Percentiles rank a stretch among this genome's conserved stretches.
phyloP scores from a whole-genome alignment of 2,888 invertebrate genomes.

The Hypena proboscidalis region DNA sequence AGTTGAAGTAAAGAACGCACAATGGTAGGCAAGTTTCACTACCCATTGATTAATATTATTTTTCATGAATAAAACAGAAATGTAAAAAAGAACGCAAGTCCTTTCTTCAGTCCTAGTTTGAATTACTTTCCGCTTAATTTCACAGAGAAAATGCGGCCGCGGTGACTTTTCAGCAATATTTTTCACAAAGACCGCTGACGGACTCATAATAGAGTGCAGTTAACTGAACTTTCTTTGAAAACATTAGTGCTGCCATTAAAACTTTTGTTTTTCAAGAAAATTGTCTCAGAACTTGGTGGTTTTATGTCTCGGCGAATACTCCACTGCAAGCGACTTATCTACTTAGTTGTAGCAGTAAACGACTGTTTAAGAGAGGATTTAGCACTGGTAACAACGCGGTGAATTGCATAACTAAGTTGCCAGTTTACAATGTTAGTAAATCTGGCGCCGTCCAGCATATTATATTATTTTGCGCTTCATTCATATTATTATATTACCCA shows the following conservation, averaged over 20 bases:
- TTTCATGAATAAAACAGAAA: no score
- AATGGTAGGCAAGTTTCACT: no score
- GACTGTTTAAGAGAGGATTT: constrained; percentile 32
- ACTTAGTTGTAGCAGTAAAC: constrained; percentile 25
- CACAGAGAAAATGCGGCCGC: neutral
- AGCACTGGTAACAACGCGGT: constrained; percentile 17
- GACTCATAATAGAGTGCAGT: constrained; percentile 28
- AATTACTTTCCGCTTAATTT: constrained; percentile 3
- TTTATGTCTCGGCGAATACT: constrained; percentile 24
- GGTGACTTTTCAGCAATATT: constrained; percentile 5
- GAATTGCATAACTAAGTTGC: constrained; percentile 31
- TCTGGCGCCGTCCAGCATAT: no score
- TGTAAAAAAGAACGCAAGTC: no score
- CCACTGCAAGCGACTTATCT: constrained; percentile 24
- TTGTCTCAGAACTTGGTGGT: constrained; percentile 26
- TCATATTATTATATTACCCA: no score
- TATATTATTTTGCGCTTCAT: no score
- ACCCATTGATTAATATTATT: no score
- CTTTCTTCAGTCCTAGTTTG: no score
- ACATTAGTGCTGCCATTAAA: constrained; percentile 38
- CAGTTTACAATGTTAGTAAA: constrained; percentile 18
- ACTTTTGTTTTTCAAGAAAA: constrained; percentile 41
- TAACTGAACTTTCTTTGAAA: constrained; percentile 32
- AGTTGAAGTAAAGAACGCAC: no score
- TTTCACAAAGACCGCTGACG: constrained; percentile 26